phyloP scores from a whole-genome alignment of 2,888 invertebrate species.

The Calameuta filiformis region DNA sequence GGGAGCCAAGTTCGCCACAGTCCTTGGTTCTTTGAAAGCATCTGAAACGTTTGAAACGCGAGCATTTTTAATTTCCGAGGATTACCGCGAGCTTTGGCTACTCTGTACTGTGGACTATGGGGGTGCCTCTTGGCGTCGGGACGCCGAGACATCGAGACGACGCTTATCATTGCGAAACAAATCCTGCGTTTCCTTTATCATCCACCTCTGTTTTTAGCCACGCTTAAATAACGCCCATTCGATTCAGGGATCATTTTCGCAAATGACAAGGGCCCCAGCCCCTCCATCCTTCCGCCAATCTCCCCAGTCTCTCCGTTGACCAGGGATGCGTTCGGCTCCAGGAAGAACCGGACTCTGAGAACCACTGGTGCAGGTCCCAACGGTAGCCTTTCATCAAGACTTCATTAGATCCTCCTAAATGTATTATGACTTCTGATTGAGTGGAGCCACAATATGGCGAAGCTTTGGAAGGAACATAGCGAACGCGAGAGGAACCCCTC shows the following conservation, averaged over 20 bases:
- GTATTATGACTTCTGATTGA: slow-evolving; percentile 67
- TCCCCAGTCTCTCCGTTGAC: too few species aligned
- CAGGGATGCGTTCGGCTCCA: background rate
- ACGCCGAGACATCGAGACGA: slow-evolving; percentile 8
- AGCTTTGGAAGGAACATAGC: background rate
- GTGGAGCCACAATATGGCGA: slow-evolving; percentile 53
- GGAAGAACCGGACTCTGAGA: slow-evolving; percentile 24
- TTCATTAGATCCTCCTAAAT: slow-evolving; percentile 66
- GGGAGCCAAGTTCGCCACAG: slow-evolving; percentile 33
- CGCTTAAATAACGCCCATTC: too few species aligned
- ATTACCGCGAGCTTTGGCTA: slow-evolving; percentile 41
- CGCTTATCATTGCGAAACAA: background rate
- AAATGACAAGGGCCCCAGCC: too few species aligned
- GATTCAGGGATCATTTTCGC: too few species aligned
- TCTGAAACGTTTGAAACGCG: slow-evolving; percentile 32
- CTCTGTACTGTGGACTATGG: too few species aligned
- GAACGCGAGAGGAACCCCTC: background rate
- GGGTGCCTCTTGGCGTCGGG: slow-evolving; percentile 12
- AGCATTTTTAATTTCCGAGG: slow-evolving; percentile 64
- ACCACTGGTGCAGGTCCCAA: slow-evolving; percentile 46
- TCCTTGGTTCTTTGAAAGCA: slow-evolving; percentile 34
- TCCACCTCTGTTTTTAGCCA: too few species aligned
- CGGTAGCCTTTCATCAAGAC: slow-evolving; percentile 64
- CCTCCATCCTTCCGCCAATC: background rate
- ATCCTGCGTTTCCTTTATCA: too few species aligned